These are phyloP conservation scores for Acanthaster planci DNA, from an alignment of 35 echinoderm and acorn worm species.

Conservation along the genomic window DNA sequence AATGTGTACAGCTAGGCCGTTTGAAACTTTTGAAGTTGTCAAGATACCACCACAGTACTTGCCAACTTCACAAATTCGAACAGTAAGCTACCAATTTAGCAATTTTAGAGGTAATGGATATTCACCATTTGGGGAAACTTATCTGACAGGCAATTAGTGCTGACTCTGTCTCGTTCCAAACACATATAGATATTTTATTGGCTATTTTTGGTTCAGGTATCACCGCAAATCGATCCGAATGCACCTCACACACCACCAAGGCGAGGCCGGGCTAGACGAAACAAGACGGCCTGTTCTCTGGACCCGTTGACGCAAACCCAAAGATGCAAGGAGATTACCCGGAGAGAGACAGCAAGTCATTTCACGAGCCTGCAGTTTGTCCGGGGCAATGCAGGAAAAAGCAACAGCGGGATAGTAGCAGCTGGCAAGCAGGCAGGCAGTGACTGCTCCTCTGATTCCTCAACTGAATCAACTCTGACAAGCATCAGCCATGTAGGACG, in stretches of 20 bases:
- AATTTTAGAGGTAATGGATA: too few species aligned
- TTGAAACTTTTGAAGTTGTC: too few species aligned
- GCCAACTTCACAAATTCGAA: too few species aligned
- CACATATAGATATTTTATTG: not conserved
- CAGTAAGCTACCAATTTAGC: too few species aligned
- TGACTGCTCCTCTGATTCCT: not conserved
- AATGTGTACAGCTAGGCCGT: too few species aligned
- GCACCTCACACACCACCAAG: constrained; percentile 20
- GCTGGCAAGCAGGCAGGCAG: not conserved
- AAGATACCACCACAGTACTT: too few species aligned
- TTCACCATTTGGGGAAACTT: too few species aligned
- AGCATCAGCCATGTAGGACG: too few species aligned
- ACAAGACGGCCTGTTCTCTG: not conserved
- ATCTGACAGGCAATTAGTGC: too few species aligned
- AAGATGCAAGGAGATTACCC: not conserved
- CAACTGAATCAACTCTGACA: not conserved
- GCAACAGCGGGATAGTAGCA: not conserved
- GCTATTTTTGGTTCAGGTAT: constrained; percentile 35
- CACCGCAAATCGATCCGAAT: constrained; percentile 60
- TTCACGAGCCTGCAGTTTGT: not conserved
- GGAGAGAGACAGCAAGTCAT: not conserved
- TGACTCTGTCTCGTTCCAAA: not conserved
- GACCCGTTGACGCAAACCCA: not conserved
- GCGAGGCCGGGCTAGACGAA: not conserved
- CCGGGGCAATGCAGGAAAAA: not conserved